Base-by-base conservation (phyloP, 2,888 invertebrate genomes). In the Linnaemya vulpina region DNA sequence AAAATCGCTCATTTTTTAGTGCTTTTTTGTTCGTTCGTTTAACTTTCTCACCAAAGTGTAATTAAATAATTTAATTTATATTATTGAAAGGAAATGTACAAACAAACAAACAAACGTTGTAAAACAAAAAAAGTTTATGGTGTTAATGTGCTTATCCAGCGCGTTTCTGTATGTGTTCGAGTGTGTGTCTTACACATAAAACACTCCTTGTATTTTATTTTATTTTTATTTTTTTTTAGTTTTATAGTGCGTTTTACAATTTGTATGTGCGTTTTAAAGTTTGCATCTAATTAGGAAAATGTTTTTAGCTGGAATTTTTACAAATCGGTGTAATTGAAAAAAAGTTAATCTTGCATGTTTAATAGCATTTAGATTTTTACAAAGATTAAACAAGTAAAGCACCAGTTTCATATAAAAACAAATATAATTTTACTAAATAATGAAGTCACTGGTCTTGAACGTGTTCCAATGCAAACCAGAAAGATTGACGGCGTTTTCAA, bases 31-130 rank as follows among this genome's bases (percentile, higher is more conserved):
- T 83, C 68, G 68, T 63, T 63, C 60, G 55, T 38, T 79, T 71
- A 82, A 79, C 75, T 85, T 82, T 79, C 78, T 82, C 81, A 84
- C 78, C 82, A 78, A 85, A 86, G 86, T 87, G 86, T 87, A 88
- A 88, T 88, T 86, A 87, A 88, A 88, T 88, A 87, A 88, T 88
- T 87, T 88, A 80, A 88, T 88, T 88, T 88, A 84, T 82, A 87
- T 87, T 88, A 88, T 88, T 87, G 87, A 88, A 87, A 87, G 86
- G 76, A 86, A 87, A 80, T 80, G 84, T 86, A 85, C 67, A 46
- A 80, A 77, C 80, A 62, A 79, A 80, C 67, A 58, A 79, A 80
- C 68, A 70, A 84, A 62, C 77, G 84, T 73, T 84, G 58, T 63
- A 60, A 75, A 76, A 75, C 20, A 55, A 58, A 65, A n/a, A 77